Percentiles rank a stretch among this genome's conserved stretches.
Conservation (phyloP, 2,797 vertebrate species). For the Poecilia velifera region DNA sequence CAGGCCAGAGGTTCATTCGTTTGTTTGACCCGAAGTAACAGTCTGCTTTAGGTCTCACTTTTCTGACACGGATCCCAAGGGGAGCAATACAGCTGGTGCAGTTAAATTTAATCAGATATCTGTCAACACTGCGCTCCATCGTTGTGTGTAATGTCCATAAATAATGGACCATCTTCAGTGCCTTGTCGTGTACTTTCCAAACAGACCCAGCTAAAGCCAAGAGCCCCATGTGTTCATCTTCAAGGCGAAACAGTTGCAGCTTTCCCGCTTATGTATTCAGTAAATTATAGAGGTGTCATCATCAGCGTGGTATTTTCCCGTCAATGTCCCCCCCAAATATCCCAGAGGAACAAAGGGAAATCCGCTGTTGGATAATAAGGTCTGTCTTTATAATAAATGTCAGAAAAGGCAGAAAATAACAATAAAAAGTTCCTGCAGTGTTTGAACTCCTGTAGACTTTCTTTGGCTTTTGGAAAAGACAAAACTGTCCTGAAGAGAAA, state of each 20-base stretch:
- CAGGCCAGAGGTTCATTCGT: conserved; percentile 17
- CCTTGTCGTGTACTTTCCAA: conserved; percentile 41
- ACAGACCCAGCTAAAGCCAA: conserved; percentile 30
- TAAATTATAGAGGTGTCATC: conserved; percentile 4
- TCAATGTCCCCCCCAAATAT: conserved; percentile 10
- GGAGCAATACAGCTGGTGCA: conserved; percentile 34
- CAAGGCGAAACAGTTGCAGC: background rate
- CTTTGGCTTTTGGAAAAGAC: background rate
- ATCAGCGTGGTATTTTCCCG: background rate
- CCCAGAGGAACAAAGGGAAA: conserved; percentile 20
- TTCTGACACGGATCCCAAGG: conserved; percentile 33
- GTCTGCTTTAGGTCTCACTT: conserved; percentile 20
- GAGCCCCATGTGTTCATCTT: conserved; percentile 36
- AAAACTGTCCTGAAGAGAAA: conserved; percentile 12
- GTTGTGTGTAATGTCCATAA: conserved; percentile 65
- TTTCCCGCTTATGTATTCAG: conserved; percentile 11
- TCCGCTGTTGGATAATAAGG: conserved; percentile 45
- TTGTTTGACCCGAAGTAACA: conserved; percentile 43
- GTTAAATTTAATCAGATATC: conserved; percentile 57
- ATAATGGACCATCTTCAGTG: conserved; percentile 58
- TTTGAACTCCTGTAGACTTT: background rate
- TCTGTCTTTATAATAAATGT: conserved; percentile 46
- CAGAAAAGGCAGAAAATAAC: conserved; percentile 16
- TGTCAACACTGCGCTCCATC: conserved; percentile 27
- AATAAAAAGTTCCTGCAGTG: background rate